These are phyloP conservation scores for Nothobranchius furzeri DNA, from an alignment of 2,113 vertebrate genomes.

Conservation along the genomic window DNA sequence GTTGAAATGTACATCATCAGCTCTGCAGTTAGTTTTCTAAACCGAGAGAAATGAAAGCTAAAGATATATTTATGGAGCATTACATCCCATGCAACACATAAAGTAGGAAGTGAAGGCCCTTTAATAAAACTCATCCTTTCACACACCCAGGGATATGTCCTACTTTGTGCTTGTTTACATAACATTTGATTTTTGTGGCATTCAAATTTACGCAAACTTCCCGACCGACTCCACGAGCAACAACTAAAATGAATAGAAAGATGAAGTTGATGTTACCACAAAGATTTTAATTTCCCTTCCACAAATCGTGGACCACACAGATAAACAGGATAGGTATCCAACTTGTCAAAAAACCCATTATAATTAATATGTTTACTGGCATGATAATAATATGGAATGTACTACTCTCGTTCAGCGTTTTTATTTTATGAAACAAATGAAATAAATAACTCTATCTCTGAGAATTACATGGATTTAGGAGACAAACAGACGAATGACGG, in stretches of 20 bases:
- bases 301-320: conserved; percentile 69
- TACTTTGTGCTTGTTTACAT: conserved; percentile 11
- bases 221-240: background rate
- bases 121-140: background rate
- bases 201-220: conserved; percentile 11
- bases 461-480: conserved; percentile 53
- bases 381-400: conserved; percentile 81
- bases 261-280: conserved; percentile 37
- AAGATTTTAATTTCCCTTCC: conserved; percentile 72
- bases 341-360: conserved; percentile 70
- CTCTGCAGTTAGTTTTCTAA: background rate
- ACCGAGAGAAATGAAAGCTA: background rate
- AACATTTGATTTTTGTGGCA: conserved; percentile 3
- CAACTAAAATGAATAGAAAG: background rate
- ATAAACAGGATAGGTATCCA: conserved; percentile 69
- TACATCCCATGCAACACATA: background rate
- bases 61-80: background rate
- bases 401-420: conserved; percentile 60
- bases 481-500: conserved; percentile 38
- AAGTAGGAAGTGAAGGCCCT: background rate
- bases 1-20: background rate
- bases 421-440: conserved; percentile 75
- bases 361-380: conserved; percentile 73
- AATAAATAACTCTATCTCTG: conserved; percentile 75
- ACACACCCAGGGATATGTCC: too few relatives aligned